These are phyloP conservation scores for Zoanthus solanderi DNA, from an alignment of 92 coral and sea anemone genomes.

Conservation along the genomic window DNA sequence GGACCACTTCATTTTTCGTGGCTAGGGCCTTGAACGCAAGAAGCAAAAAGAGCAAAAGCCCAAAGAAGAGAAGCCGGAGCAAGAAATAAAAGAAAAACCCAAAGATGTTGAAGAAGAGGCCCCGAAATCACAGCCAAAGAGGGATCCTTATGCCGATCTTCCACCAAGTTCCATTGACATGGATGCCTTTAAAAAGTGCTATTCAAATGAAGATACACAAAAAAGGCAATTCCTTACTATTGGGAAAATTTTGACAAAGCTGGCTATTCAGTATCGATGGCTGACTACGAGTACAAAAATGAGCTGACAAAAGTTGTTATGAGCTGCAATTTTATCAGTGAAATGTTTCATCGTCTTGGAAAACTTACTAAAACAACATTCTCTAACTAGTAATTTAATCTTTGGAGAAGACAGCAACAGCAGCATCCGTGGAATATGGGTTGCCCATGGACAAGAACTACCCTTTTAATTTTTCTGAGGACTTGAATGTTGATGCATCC, in stretches of 20 bases:
- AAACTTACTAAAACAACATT: constrained; percentile 81
- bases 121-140: constrained; percentile 67
- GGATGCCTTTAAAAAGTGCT: constrained; percentile 88
- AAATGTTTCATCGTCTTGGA: constrained; percentile 90
- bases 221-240: constrained; percentile 82
- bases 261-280: constrained; percentile 86
- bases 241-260: constrained; percentile 96
- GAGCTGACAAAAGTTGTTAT: constrained; percentile 79
- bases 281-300: constrained; percentile 78
- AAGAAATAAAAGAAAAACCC: constrained; percentile 63
- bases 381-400: constrained; percentile 60
- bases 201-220: constrained; percentile 82
- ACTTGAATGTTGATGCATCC: no score
- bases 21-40: constrained; percentile 15
- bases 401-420: constrained; percentile 67
- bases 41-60: constrained; percentile 80
- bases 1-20: no score
- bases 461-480: constrained; percentile 50
- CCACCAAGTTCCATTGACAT: constrained; percentile 68
- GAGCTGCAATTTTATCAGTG: constrained; percentile 87
- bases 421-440: constrained; percentile 86
- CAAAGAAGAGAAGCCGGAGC: constrained; percentile 72
- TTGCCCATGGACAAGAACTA: constrained; percentile 78
- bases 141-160: constrained; percentile 57
- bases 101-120: constrained; percentile 72